Percentiles rank a stretch among this genome's conserved stretches.
These are phyloP conservation scores for Porites cylindrica DNA, from an alignment of 92 coral and sea anemone genomes.

Conservation along the genomic window DNA sequence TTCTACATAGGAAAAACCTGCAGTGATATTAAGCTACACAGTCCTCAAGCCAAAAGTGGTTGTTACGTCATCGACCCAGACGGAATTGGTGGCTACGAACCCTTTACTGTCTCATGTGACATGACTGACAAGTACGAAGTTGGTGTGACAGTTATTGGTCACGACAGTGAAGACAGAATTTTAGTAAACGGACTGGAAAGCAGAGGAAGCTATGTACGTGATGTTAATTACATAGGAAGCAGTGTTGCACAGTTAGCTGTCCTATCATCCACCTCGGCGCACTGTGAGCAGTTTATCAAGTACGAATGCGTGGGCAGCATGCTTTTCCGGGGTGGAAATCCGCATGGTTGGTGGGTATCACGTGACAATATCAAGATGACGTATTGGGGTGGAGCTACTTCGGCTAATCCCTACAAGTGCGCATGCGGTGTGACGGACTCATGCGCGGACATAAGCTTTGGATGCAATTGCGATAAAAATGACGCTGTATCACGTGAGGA, in stretches of 20 bases:
- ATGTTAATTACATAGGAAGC: constrained; percentile 20
- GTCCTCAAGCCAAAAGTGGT: constrained; percentile 25
- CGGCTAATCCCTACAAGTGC: background rate
- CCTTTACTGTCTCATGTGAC: constrained; percentile 57
- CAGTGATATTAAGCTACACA: constrained; percentile 22
- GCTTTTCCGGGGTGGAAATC: background rate
- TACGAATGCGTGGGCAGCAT: constrained; percentile 14
- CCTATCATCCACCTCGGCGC: background rate
- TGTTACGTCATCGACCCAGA: constrained; percentile 58
- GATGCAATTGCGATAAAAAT: constrained; percentile 59
- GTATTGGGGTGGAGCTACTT: background rate
- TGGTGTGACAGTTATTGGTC: constrained; percentile 67
- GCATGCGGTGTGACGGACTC: constrained; percentile 33
- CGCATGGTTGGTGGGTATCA: background rate
- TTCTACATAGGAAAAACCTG: constrained; percentile 15
- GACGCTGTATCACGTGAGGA: constrained; percentile 36
- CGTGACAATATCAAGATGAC: background rate
- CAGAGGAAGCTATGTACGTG: constrained; percentile 21
- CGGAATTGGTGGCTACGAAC: constrained; percentile 18
- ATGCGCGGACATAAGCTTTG: constrained; percentile 2
- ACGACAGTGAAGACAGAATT: constrained; percentile 57
- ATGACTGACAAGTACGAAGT: constrained; percentile 60
- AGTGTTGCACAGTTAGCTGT: constrained; percentile 26
- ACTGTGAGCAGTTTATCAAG: constrained; percentile 64
- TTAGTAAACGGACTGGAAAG: constrained; percentile 2